Percentiles rank a stretch among this genome's conserved stretches.
Evolutionary conservation across 2,797 vertebrate species (phyloP).

Genomic region (Alca torda): DNA sequence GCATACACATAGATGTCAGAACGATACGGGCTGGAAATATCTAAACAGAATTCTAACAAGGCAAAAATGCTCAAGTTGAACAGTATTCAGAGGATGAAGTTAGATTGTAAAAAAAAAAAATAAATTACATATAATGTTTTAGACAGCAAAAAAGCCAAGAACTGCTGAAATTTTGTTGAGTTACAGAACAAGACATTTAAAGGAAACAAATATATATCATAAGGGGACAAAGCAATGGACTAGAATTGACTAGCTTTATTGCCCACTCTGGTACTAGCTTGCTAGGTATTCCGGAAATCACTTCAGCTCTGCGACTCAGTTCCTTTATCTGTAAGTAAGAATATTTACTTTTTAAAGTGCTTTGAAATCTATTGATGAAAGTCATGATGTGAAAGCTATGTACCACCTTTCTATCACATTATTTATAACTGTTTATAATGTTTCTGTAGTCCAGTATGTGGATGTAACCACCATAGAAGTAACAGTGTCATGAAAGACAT

Average conservation of each 20-base stretch:
- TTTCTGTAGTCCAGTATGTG: background rate
- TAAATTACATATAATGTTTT: background rate
- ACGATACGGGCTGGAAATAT: background rate
- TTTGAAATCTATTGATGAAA: background rate
- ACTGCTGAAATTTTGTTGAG: background rate
- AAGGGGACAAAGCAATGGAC: background rate
- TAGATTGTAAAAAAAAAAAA: background rate
- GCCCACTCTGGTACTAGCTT: background rate
- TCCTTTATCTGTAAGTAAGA: background rate
- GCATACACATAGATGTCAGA: background rate
- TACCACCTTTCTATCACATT: background rate
- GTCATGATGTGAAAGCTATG: background rate
- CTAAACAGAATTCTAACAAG: background rate
- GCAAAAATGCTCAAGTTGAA: background rate
- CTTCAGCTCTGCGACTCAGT: background rate
- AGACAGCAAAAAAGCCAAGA: background rate
- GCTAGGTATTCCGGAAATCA: background rate
- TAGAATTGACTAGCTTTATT: background rate
- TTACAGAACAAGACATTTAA: background rate
- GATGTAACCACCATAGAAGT: background rate
- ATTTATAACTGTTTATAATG: background rate
- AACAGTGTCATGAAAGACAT: background rate
- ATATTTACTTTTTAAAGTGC: background rate
- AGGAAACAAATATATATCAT: background rate
- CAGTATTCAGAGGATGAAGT: background rate